Conservation (phyloP, 2,797 vertebrate species). For the Streptopelia turtur region DNA sequence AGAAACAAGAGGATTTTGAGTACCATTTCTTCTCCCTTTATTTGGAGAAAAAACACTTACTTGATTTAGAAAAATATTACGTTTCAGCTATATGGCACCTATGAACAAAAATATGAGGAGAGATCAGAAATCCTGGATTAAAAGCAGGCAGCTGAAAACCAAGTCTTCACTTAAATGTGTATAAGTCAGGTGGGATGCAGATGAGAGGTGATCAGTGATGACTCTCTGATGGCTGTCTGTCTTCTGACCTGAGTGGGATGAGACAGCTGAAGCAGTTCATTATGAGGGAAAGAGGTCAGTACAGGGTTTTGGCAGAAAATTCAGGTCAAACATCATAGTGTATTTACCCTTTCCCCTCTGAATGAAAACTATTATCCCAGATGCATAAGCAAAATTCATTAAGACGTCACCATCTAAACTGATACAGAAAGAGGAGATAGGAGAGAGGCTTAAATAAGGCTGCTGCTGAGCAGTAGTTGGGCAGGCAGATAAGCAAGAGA, state of each 20-base stretch:
- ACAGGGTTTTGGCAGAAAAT: background rate
- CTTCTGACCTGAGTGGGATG: background rate
- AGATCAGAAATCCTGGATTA: background rate
- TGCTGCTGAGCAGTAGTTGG: background rate
- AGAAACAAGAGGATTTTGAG: background rate
- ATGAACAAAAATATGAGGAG: background rate
- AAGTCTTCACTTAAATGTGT: background rate
- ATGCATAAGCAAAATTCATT: conserved; percentile 1
- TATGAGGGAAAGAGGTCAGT: background rate
- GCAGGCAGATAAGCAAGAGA: background rate
- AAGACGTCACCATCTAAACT: conserved; percentile 17
- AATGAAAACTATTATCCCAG: background rate
- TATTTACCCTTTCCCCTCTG: background rate
- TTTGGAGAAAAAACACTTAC: background rate
- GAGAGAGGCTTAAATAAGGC: background rate
- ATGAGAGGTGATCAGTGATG: background rate
- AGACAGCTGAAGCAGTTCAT: background rate
- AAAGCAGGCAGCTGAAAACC: background rate
- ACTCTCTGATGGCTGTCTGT: background rate
- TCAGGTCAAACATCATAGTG: background rate
- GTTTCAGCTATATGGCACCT: background rate
- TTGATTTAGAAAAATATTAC: background rate
- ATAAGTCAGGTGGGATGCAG: background rate
- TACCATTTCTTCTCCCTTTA: background rate
- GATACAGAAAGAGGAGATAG: background rate